A percentile compares a stretch with the other conserved stretches of the same genome.
Evolutionary conservation across 2,888 invertebrate genomes (phyloP).

Genomic region (Dasysyrphus albostriatus): DNA sequence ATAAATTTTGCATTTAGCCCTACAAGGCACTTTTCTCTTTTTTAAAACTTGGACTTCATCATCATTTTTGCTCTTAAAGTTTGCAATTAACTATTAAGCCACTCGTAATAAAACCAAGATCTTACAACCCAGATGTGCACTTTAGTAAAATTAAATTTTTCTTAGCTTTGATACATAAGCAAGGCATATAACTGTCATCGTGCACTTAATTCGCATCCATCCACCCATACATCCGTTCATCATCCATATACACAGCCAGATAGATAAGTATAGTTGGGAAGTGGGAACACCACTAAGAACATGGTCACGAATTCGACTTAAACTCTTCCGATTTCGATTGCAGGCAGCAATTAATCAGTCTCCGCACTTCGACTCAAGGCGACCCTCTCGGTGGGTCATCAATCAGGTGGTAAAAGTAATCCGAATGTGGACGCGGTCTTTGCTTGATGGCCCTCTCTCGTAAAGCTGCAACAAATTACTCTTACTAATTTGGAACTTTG

Average conservation of each 20-base stretch:
- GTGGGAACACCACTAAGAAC: slow-evolving; percentile 69
- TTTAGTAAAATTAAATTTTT: not conserved
- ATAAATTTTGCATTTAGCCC: too few relatives aligned
- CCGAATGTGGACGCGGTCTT: slow-evolving; percentile 47
- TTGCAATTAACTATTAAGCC: too few relatives aligned
- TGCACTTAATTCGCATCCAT: slow-evolving; percentile 71
- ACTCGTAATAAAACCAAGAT: not conserved
- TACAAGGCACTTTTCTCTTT: too few relatives aligned
- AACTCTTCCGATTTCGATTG: slow-evolving; percentile 79
- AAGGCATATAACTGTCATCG: slow-evolving; percentile 59
- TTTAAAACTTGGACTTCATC: too few relatives aligned
- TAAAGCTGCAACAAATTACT: slow-evolving; percentile 57
- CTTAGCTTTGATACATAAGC: slow-evolving; percentile 40
- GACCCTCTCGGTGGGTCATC: slow-evolving; percentile 69
- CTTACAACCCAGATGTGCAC: not conserved
- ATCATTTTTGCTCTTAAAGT: too few relatives aligned
- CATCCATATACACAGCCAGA: slow-evolving; percentile 11
- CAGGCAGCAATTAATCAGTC: slow-evolving; percentile 82
- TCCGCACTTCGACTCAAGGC: slow-evolving; percentile 64
- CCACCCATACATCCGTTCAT: slow-evolving; percentile 46
- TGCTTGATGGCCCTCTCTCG: slow-evolving; percentile 12
- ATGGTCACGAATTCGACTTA: slow-evolving; percentile 73
- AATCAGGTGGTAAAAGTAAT: slow-evolving; percentile 62
- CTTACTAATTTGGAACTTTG: slow-evolving; percentile 61
- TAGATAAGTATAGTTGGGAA: not conserved